phyloP scores from a whole-genome alignment of 2,888 invertebrate species.

The Bellardia bayeri region DNA sequence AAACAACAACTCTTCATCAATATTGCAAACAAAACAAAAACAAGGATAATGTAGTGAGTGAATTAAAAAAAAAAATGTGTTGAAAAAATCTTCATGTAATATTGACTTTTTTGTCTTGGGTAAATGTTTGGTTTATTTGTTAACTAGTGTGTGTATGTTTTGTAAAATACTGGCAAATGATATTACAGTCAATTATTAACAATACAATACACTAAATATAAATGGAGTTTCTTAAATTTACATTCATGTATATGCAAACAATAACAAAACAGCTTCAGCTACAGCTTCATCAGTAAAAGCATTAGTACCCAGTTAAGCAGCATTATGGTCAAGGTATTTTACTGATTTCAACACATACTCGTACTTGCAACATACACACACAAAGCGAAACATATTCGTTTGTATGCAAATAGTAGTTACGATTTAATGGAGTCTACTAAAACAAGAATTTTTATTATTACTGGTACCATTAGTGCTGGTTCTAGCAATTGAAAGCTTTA shows the following conservation, averaged over 20 bases:
- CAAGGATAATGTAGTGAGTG: neutral
- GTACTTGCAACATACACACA: neutral
- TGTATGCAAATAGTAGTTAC: conserved; percentile 19
- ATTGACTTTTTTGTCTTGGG: neutral
- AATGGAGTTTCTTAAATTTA: neutral
- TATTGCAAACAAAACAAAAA: conserved; percentile 15
- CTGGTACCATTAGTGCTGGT: neutral
- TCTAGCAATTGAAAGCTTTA: neutral
- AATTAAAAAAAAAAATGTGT: neutral
- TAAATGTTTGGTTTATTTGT: conserved; percentile 24
- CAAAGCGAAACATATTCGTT: neutral
- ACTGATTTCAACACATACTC: neutral
- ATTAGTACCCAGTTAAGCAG: neutral
- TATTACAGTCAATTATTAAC: conserved; percentile 43
- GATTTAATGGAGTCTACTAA: neutral
- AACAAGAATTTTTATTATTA: neutral
- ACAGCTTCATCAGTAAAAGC: neutral
- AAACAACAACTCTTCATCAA: conserved; percentile 13
- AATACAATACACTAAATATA: conserved; percentile 1
- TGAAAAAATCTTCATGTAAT: neutral
- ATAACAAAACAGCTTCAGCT: neutral
- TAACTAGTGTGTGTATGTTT: neutral
- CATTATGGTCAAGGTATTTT: conserved; percentile 18
- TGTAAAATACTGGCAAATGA: neutral
- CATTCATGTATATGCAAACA: conserved; percentile 1